Percentiles rank a stretch among this genome's conserved stretches.
These are phyloP conservation scores for Coregonus ussuriensis DNA, from an alignment of 2,797 vertebrate species.

Conservation along the genomic window DNA sequence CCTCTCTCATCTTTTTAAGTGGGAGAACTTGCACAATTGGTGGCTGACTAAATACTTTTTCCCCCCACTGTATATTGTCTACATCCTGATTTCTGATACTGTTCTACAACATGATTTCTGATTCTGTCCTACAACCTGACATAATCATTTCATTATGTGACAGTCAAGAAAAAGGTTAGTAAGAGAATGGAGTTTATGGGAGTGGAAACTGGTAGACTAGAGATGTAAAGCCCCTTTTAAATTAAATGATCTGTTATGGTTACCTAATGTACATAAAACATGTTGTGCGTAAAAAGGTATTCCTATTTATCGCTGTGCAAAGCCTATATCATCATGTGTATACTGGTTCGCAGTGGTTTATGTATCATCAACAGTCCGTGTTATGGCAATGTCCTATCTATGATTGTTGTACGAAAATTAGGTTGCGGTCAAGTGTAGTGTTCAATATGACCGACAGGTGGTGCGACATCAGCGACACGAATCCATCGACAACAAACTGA, in stretches of 20 bases:
- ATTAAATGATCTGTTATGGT: background rate
- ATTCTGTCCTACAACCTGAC: background rate
- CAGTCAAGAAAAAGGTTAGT: background rate
- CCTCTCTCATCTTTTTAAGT: too few species aligned
- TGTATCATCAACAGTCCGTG: background rate
- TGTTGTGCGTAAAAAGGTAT: too few species aligned
- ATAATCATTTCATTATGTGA: background rate
- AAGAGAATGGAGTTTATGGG: background rate
- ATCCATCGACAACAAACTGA: constrained; percentile 80
- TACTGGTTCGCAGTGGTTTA: background rate
- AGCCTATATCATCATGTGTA: too few species aligned
- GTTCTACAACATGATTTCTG: too few species aligned
- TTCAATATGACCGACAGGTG: constrained; percentile 74
- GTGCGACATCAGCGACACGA: constrained; percentile 75
- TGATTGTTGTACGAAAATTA: background rate
- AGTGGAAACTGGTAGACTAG: background rate
- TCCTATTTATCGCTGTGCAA: too few species aligned
- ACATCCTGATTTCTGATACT: background rate
- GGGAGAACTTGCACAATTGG: too few species aligned
- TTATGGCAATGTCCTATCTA: background rate
- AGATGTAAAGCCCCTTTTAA: background rate
- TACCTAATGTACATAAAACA: too few species aligned
- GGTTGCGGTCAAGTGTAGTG: constrained; percentile 11
- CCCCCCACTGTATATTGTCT: too few species aligned
- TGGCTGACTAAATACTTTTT: too few species aligned